Evolutionary conservation across 2,888 invertebrate species (phyloP).

Genomic region (Clitarchus hookeri): DNA sequence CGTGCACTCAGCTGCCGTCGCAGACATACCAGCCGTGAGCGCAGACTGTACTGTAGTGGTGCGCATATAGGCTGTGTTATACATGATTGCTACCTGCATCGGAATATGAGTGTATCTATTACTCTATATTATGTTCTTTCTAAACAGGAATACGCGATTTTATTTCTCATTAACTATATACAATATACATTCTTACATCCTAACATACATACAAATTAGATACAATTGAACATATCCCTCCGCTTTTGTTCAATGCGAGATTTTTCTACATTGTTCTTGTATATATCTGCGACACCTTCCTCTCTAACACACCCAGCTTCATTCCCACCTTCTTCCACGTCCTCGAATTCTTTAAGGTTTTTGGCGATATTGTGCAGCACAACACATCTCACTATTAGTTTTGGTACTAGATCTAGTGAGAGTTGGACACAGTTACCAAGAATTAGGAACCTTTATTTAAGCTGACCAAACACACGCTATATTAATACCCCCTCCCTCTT

Average conservation of each 20-base stretch:
- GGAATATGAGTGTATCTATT: background rate
- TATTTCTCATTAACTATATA: too few species aligned
- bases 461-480: too few species aligned
- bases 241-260: too few species aligned
- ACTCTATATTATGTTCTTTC: too few species aligned
- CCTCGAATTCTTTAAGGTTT: background rate
- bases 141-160: too few species aligned
- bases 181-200: too few species aligned
- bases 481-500: too few species aligned
- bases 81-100: background rate
- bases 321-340: background rate
- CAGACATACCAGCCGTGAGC: background rate
- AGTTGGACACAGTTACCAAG: background rate
- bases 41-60: background rate
- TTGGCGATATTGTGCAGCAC: conserved; percentile 20
- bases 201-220: too few species aligned
- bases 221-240: too few species aligned
- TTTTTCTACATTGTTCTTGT: background rate
- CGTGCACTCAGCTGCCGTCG: background rate
- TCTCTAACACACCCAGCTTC: background rate
- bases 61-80: background rate
- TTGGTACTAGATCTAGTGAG: background rate
- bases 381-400: background rate
- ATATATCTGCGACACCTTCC: background rate
- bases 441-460: too few species aligned